These are phyloP conservation scores for Aurelia aurita complex sp. Pacific DNA, from an alignment of 30 jellyfish, hydroid and myxozoan genomes.

Conservation along the genomic window DNA sequence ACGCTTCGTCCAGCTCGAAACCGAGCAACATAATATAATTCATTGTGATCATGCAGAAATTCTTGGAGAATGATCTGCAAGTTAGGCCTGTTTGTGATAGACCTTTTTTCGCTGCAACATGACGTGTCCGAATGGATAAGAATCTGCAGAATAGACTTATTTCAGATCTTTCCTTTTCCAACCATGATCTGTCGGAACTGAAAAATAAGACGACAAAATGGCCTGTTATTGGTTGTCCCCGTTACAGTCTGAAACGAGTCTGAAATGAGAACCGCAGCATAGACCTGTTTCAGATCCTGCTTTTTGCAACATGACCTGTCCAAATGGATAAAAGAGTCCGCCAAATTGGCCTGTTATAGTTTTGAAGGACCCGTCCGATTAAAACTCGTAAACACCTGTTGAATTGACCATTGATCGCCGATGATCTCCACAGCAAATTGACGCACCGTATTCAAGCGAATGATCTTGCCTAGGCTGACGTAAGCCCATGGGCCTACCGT, in stretches of 20 bases:
- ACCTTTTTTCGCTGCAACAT: no score
- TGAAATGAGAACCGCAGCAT: not conserved
- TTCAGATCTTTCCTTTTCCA: no score
- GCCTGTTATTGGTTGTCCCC: not conserved
- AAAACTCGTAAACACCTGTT: conserved; percentile 63
- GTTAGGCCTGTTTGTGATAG: no score
- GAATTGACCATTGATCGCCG: conserved; percentile 67
- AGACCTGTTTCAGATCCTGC: conserved; percentile 1
- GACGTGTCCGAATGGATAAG: not conserved
- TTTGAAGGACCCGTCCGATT: conserved; percentile 11
- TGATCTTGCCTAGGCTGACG: conserved; percentile 69
- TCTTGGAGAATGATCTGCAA: no score
- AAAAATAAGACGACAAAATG: no score
- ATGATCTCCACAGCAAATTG: conserved; percentile 49
- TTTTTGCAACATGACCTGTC: no score
- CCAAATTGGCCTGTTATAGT: not conserved
- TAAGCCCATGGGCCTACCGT: conserved; percentile 44
- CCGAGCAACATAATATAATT: no score
- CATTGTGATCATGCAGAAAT: no score
- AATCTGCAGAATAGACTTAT: not conserved
- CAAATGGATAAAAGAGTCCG: not conserved
- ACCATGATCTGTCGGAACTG: no score
- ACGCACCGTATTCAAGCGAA: conserved; percentile 45
- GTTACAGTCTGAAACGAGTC: not conserved
- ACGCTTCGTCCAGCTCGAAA: no score